Conservation (phyloP, 2,888 invertebrate genomes). For the Amphipyra berbera region DNA sequence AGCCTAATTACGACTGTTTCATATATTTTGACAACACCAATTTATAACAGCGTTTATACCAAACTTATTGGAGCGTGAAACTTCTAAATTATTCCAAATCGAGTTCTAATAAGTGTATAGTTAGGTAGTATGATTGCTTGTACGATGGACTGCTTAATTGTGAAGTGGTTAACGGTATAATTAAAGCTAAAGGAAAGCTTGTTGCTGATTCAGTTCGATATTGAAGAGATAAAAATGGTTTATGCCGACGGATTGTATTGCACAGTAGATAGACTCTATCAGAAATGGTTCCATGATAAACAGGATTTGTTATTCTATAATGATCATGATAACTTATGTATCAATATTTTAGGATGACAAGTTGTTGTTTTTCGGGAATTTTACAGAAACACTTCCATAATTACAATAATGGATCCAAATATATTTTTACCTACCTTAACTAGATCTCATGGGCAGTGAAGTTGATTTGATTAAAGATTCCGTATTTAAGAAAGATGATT, state of each 20-base stretch:
- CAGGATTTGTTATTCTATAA: neutral
- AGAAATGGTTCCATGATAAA: neutral
- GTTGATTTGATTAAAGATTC: too few species aligned
- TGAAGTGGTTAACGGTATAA: slow-evolving; percentile 48
- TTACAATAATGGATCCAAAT: too few species aligned
- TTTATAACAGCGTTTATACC: slow-evolving; percentile 81
- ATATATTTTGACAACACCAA: slow-evolving; percentile 86
- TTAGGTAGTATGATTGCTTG: slow-evolving; percentile 46
- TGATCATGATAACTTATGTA: too few species aligned
- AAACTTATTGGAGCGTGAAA: slow-evolving; percentile 75
- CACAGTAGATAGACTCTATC: slow-evolving; percentile 1
- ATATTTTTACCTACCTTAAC: too few species aligned
- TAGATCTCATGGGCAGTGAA: too few species aligned
- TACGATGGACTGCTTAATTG: slow-evolving; percentile 57
- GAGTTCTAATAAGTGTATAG: slow-evolving; percentile 55
- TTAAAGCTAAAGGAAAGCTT: slow-evolving; percentile 51
- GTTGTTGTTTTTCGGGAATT: too few species aligned
- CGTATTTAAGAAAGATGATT: too few species aligned
- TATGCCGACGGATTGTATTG: slow-evolving; percentile 17
- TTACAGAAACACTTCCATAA: too few species aligned
- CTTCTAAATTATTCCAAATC: slow-evolving; percentile 68
- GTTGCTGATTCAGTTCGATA: slow-evolving; percentile 36
- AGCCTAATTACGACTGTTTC: slow-evolving; percentile 87
- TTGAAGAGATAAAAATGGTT: slow-evolving; percentile 19
- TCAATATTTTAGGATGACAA: too few species aligned